A percentile compares a stretch with the other conserved stretches of the same genome.
phyloP scores from a whole-genome alignment of 2,888 invertebrate species.

The Cancer borealis region DNA sequence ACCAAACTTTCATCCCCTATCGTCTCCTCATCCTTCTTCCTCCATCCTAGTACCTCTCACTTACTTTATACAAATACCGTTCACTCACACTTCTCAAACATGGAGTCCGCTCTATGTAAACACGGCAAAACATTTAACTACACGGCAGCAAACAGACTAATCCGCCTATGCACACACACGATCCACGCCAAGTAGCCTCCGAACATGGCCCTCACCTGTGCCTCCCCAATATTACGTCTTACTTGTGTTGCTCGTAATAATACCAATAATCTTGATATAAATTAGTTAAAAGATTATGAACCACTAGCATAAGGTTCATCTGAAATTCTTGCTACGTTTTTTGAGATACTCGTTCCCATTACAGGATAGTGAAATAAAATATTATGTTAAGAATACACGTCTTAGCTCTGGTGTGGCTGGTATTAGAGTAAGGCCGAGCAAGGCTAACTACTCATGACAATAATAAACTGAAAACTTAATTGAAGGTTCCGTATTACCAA shows the following conservation, averaged over 20 bases:
- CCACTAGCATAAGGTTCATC: no score
- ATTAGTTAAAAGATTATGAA: no score
- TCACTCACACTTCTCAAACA: slow-evolving; percentile 8
- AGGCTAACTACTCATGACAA: no score
- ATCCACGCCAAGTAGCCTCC: not conserved
- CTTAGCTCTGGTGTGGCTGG: no score
- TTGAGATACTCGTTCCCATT: no score
- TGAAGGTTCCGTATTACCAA: no score
- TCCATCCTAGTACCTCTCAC: not conserved
- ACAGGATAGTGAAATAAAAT: no score
- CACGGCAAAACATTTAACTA: not conserved
- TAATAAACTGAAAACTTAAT: no score
- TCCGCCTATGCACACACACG: not conserved
- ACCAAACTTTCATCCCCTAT: not conserved
- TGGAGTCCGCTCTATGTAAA: not conserved
- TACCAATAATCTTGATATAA: no score
- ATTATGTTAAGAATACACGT: no score
- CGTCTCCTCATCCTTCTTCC: not conserved
- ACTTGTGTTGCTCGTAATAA: not conserved
- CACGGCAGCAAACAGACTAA: slow-evolving; percentile 10
- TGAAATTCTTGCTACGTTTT: no score
- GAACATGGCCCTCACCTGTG: not conserved
- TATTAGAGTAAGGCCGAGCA: no score
- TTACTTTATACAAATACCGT: not conserved
- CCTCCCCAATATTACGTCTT: not conserved